phyloP scores from a whole-genome alignment of 2,888 invertebrate genomes.

The Leucoptera coffeella region DNA sequence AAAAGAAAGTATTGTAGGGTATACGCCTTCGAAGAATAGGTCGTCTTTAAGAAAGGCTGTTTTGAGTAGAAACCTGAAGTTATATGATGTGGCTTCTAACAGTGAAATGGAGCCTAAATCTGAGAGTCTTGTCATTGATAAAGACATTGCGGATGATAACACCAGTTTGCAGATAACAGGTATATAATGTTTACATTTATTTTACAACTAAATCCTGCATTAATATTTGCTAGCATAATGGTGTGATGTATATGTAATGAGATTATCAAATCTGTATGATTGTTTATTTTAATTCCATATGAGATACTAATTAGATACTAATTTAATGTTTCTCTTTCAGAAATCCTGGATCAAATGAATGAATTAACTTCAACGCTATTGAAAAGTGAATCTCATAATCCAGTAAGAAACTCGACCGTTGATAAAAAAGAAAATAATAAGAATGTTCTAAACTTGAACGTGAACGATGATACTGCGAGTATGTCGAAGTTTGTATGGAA shows the following conservation, averaged over 20 bases:
- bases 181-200: too few relatives aligned
- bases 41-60: slow-evolving; percentile 27
- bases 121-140: slow-evolving; percentile 9
- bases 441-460: slow-evolving; percentile 13
- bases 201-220: too few relatives aligned
- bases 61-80: slow-evolving; percentile 16
- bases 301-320: too few relatives aligned
- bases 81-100: slow-evolving; percentile 6
- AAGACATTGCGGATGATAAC: slow-evolving; percentile 19
- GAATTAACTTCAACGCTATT: too few relatives aligned
- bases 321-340: slow-evolving; percentile 21
- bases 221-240: too few relatives aligned
- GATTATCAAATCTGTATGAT: too few relatives aligned
- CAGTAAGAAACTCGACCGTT: slow-evolving; percentile 8
- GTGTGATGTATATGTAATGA: too few relatives aligned
- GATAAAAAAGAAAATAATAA: slow-evolving; percentile 5
- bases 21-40: slow-evolving; percentile 21
- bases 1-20: slow-evolving; percentile 20
- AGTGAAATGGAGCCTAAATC: neutral
- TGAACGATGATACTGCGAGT: slow-evolving; percentile 14
- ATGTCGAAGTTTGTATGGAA: slow-evolving; percentile 18
- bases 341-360: slow-evolving; percentile 32
- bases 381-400: slow-evolving; percentile 18
- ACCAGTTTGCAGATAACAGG: slow-evolving; percentile 36
- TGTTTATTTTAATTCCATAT: too few relatives aligned